Base-by-base conservation (phyloP, 2,888 invertebrate species). In the Coecobrya sp. region DNA sequence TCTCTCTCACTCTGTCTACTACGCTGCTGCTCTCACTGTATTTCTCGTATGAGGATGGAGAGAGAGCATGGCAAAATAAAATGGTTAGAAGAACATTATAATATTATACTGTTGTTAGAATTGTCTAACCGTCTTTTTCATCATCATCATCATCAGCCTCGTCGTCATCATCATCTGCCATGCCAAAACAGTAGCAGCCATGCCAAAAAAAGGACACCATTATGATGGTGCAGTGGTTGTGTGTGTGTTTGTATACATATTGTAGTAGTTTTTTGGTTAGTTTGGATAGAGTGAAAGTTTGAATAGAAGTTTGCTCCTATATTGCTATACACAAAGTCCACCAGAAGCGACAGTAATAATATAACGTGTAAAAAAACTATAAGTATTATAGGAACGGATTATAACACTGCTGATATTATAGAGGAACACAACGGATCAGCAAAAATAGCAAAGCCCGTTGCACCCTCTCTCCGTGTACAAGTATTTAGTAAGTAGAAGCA, bases 171-270 rank as follows among this genome's bases (percentile, higher is more conserved):
- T 68, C 68, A 27, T 30, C 36, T n/a, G n/a, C 16, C 36, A 70
- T n/a, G n/a, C 16, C 36, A 70, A 70, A 65, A 16, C 1, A 65
- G 16, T 3, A 65, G 62, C 27, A 70, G 30, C n/a, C 19, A 42
- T 73, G 73, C 73, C 73, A 73, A 73, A 42, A 68, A 42, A 68
- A 25, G 68, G 42, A n/a, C n/a, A n/a, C n/a, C 36, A 68, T 13
- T 27, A 65, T 65, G n/a, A 73, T 73, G 73, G 73, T 45, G 73
- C 73, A 73, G 73, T 73, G 73, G 25, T 65, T 73, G 42, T 42
- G 7, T 36, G 27, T 13, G 65, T 65, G 27, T 65, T 27, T 65
- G 65, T 65, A 7, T 36, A 36, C 36, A 36, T 36, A 36, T 36
- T 36, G 36, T 36, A 36, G 36, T 36, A 36, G 36, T 36, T 36